These are phyloP conservation scores for Leptinotarsa juncta DNA, from an alignment of 2,888 invertebrate species.

Conservation along the genomic window DNA sequence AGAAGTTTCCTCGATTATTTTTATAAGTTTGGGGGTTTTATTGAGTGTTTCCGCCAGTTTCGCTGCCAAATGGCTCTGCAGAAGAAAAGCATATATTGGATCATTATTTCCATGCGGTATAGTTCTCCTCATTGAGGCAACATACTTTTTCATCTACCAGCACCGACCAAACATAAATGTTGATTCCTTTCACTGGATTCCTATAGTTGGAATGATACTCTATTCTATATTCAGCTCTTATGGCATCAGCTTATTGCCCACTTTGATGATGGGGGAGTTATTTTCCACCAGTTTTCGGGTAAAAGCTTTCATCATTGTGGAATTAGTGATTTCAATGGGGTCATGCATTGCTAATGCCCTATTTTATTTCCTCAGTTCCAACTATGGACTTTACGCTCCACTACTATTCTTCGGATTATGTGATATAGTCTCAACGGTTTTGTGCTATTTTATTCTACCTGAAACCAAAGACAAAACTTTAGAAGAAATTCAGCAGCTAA, in stretches of 20 bases:
- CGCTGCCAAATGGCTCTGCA: constrained; percentile 49
- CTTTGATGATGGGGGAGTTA: constrained; percentile 55
- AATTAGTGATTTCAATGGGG: constrained; percentile 50
- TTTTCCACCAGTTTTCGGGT: constrained; percentile 58
- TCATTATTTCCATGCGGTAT: constrained; percentile 49
- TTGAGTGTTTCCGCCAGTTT: constrained; percentile 48
- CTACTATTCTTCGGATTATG: constrained; percentile 56
- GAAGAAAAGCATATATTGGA: constrained; percentile 50
- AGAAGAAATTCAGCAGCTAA: constrained; percentile 60
- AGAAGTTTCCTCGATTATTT: constrained; percentile 46
- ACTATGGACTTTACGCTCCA: constrained; percentile 55
- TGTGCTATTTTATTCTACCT: constrained; percentile 56
- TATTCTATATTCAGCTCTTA: constrained; percentile 53
- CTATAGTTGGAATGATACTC: constrained; percentile 54
- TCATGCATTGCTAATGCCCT: constrained; percentile 52
- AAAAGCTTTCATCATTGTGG: constrained; percentile 53
- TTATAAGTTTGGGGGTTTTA: constrained; percentile 35
- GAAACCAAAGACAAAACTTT: constrained; percentile 61
- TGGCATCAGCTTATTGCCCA: constrained; percentile 56
- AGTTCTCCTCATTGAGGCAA: constrained; percentile 34
- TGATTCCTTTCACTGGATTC: constrained; percentile 53
- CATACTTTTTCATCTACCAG: constrained; percentile 53
- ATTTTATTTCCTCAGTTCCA: constrained; percentile 56
- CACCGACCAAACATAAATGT: constrained; percentile 48
- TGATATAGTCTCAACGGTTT: constrained; percentile 51